These are phyloP conservation scores for Idaea aversata DNA, from an alignment of 2,888 invertebrate species.

Conservation along the genomic window DNA sequence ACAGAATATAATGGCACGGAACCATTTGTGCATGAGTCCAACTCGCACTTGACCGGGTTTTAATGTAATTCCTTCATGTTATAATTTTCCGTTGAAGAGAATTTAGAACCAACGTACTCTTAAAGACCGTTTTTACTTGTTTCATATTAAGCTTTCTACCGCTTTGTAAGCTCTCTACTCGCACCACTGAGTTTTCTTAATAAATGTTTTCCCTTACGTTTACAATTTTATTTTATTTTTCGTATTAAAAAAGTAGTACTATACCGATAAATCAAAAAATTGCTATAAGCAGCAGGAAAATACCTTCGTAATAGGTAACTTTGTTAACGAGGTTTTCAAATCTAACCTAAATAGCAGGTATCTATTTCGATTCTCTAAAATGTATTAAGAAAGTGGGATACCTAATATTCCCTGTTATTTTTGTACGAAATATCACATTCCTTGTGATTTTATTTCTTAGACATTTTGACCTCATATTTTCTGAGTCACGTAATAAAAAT, in stretches of 20 bases:
- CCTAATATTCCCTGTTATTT: background rate
- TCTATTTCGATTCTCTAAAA: no score
- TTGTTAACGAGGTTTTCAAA: background rate
- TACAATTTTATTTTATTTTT: slow-evolving; percentile 19
- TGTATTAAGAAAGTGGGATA: no score
- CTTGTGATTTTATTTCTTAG: background rate
- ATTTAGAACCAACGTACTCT: background rate
- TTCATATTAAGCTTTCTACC: slow-evolving; percentile 34
- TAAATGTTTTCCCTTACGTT: slow-evolving; percentile 32
- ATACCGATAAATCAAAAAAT: background rate
- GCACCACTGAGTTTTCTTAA: slow-evolving; percentile 45
- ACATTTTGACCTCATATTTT: background rate
- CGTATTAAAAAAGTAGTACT: slow-evolving; percentile 11
- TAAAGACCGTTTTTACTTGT: slow-evolving; percentile 36
- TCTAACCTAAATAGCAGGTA: no score
- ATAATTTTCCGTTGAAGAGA: background rate
- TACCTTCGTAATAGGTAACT: background rate
- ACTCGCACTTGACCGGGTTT: no score
- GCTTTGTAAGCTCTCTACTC: slow-evolving; percentile 37
- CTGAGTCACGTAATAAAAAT: background rate
- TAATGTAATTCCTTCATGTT: background rate
- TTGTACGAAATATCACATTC: background rate
- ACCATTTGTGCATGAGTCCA: no score
- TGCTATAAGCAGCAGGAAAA: background rate
- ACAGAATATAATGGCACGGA: no score